Conservation (phyloP, 2,888 invertebrate species). For the Nebria brevicollis region DNA sequence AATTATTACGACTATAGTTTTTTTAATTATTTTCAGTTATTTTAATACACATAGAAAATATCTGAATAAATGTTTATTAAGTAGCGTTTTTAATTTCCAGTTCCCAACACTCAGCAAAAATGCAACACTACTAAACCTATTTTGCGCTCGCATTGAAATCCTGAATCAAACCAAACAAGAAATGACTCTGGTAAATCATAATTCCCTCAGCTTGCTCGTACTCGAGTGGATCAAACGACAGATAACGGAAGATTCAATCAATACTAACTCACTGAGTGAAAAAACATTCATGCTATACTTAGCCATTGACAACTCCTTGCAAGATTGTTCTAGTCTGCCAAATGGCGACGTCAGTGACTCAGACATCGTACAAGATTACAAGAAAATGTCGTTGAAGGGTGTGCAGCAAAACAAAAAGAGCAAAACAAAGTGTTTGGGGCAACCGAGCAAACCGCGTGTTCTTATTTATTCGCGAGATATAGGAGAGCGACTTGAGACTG, state of each 20-base stretch:
- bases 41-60: too few relatives aligned
- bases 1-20: too few relatives aligned
- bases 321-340: conserved; percentile 82
- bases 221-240: conserved; percentile 71
- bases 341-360: conserved; percentile 73
- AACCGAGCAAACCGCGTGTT: conserved; percentile 72
- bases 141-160: conserved; percentile 77
- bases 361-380: conserved; percentile 82
- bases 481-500: conserved; percentile 64
- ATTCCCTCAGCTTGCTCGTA: conserved; percentile 71
- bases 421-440: conserved; percentile 65
- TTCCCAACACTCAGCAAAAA: conserved; percentile 73
- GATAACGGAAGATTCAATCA: conserved; percentile 59
- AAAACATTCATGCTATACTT: conserved; percentile 81
- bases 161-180: conserved; percentile 77
- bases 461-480: conserved; percentile 70
- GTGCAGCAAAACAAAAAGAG: conserved; percentile 57
- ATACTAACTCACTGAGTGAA: conserved; percentile 64
- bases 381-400: conserved; percentile 63
- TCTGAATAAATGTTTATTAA: too few relatives aligned
- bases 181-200: conserved; percentile 69
- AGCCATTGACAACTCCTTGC: conserved; percentile 78
- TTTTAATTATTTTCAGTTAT: too few relatives aligned
- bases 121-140: conserved; percentile 72
- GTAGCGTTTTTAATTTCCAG: conserved; percentile 59